Percentiles rank a stretch among this genome's conserved stretches.
phyloP scores from a whole-genome alignment of 2,888 invertebrate species.

The Polyploca ridens region DNA sequence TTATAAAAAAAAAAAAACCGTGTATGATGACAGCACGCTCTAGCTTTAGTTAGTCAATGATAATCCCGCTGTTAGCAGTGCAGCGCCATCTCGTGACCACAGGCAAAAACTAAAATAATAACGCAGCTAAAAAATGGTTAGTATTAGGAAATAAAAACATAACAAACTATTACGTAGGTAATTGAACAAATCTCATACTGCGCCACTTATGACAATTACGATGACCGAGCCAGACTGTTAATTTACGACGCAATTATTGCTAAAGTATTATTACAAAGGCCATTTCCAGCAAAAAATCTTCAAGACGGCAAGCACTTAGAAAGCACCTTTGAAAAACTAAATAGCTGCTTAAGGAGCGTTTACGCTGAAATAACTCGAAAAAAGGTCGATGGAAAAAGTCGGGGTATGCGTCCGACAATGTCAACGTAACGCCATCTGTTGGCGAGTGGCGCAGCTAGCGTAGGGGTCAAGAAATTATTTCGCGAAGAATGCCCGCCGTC shows the following conservation, averaged over 20 bases:
- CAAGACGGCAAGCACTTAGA: conserved; percentile 73
- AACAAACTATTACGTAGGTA: conserved; percentile 29
- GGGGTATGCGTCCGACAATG: conserved; percentile 67
- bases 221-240: conserved; percentile 60
- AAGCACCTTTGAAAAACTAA: conserved; percentile 81
- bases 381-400: conserved; percentile 65
- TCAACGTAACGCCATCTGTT: conserved; percentile 79
- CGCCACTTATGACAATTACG: conserved; percentile 64
- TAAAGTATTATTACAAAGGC: conserved; percentile 75
- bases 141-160: conserved; percentile 30
- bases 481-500: conserved; percentile 70
- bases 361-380: conserved; percentile 75
- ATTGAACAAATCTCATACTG: conserved; percentile 50
- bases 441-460: conserved; percentile 69
- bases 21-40: conserved; percentile 10
- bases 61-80: not conserved
- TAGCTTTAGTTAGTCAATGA: no score
- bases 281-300: conserved; percentile 63
- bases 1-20: conserved; percentile 38
- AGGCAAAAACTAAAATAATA: conserved; percentile 26
- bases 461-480: conserved; percentile 76
- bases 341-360: conserved; percentile 78
- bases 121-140: conserved; percentile 20
- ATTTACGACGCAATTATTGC: conserved; percentile 75
- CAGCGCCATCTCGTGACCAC: conserved; percentile 55